A percentile compares a stretch with the other conserved stretches of the same genome.
Conservation (phyloP, 2,888 invertebrate genomes). For the Dioctria linearis region DNA sequence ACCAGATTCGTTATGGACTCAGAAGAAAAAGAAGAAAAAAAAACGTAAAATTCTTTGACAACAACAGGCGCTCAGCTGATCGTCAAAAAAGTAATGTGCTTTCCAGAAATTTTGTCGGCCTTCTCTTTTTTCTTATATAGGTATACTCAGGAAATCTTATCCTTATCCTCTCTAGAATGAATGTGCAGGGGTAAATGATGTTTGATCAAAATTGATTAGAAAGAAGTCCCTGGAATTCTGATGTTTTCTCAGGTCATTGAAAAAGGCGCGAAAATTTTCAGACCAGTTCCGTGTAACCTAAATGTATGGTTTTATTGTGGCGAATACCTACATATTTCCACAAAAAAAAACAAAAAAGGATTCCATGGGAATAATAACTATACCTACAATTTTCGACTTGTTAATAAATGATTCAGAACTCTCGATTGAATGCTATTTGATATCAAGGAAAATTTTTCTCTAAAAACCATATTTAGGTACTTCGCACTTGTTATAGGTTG, state of each 20-base stretch:
- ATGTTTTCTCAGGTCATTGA: conserved; percentile 34
- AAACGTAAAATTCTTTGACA: conserved; percentile 4
- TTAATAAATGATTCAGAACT: conserved; percentile 41
- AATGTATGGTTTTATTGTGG: conserved; percentile 31
- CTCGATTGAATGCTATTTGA: conserved; percentile 9
- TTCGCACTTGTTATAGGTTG: conserved; percentile 1
- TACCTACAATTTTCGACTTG: conserved; percentile 21
- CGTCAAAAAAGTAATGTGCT: conserved; percentile 21
- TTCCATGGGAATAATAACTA: conserved; percentile 23
- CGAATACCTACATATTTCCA: background rate
- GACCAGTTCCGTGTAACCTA: background rate
- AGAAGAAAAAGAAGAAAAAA: background rate
- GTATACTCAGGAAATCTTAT: conserved; percentile 19
- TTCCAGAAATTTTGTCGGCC: conserved; percentile 46
- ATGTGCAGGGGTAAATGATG: conserved; percentile 39
- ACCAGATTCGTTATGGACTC: conserved; percentile 11
- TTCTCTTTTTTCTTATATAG: background rate
- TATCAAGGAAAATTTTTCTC: conserved; percentile 14
- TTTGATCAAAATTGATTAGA: conserved; percentile 43
- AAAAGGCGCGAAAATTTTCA: conserved; percentile 48
- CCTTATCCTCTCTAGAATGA: conserved; percentile 17
- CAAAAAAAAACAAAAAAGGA: conserved; percentile 4
- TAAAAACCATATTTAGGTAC: background rate
- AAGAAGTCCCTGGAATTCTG: background rate
- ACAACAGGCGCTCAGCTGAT: conserved; percentile 45